Evolutionary conservation across 37 sponge, comb jelly and placozoan genomes (phyloP), one percentile per base, ranked within the genome.

Genomic region (Petrosia ficiformis): DNA sequence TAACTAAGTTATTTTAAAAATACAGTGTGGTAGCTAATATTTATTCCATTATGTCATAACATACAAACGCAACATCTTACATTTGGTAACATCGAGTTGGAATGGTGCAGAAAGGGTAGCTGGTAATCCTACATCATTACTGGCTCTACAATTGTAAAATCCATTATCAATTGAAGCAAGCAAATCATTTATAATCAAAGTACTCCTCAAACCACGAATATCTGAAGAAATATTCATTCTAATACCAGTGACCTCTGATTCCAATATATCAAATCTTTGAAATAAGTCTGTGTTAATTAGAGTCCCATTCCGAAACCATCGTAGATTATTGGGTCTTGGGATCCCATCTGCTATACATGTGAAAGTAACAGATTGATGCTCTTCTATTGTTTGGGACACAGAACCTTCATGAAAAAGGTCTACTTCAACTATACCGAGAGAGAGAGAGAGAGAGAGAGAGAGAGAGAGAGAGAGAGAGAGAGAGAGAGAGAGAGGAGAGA

Each of bases 391-490:
- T n/a, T n/a, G n/a, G n/a, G n/a, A n/a, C n/a, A n/a, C n/a, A n/a
- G n/a, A n/a, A n/a, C n/a, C n/a, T n/a, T n/a, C n/a, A n/a, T n/a
- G n/a, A n/a, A n/a, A n/a, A n/a, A n/a, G n/a, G n/a, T n/a, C n/a
- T n/a, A n/a, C n/a, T n/a, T n/a, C n/a, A n/a, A n/a, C n/a, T n/a
- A n/a, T n/a, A n/a, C n/a, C n/a, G n/a, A n/a, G n/a, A n/a, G 54
- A 48, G 77, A 61, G 77, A 31, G 77, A 61, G 77, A 3, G 73
- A 42, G 77, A 61, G 77, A 42, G 77, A 76, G 77, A 42, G 64
- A 76, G 77, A 42, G 77, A 76, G 77, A 42, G 77, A 76, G 77
- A 26, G 77, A 76, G 77, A 26, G 77, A 59, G 77, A 36, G 71
- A 36, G 36, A 70, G 71, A 14, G 54, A 19, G 54, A 48, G 54